Base-by-base conservation (phyloP, 2,888 invertebrate genomes). In the Hyposoter dolosus region DNA sequence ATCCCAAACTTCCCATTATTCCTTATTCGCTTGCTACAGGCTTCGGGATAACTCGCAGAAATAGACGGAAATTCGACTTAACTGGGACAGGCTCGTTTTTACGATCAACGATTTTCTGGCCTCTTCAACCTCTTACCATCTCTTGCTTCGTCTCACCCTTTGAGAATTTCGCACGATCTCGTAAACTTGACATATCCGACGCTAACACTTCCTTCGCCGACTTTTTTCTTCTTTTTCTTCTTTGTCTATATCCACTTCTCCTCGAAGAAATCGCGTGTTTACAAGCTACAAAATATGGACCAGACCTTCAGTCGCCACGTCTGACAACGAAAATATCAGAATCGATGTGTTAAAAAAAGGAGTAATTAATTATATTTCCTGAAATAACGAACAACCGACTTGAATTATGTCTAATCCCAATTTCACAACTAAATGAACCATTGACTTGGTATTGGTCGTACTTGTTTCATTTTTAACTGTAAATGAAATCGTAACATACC, bases 31-130 rank as follows among this genome's bases (percentile, higher is more conserved):
- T 15, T 47, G 23, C 53, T 66, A 19, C 40, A 53, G 47, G 32
- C 53, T 60, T 60, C 60, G 12, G 77, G 45, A 84, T 84, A 84
- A 77, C 77, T 81, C 77, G 84, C 43, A 12, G 63, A 79, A 84
- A 72, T 84, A 76, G 79, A 76, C 81, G 72, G 60, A 84, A 81
- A 77, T 75, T 84, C 76, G 80, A 80, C 63, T 80, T 71, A 80
- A 76, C 77, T 56, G 72, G 84, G 69, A 63, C 74, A 66, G 74
- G 66, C 75, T 74, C 71, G 75, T 81, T 76, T 84, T 84, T 84
- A 84, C 84, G 81, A 84, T 84, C 81, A 45, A 81, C 84, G 72
- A 79, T 78, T 69, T 40, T 76, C 40, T 19, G 28, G 53, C 81
- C 81, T 32, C 23, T 50, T 43, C 40, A 7, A 10, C 28, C 69